Conservation (phyloP, 2,888 invertebrate species). For the Emmelina monodactyla region DNA sequence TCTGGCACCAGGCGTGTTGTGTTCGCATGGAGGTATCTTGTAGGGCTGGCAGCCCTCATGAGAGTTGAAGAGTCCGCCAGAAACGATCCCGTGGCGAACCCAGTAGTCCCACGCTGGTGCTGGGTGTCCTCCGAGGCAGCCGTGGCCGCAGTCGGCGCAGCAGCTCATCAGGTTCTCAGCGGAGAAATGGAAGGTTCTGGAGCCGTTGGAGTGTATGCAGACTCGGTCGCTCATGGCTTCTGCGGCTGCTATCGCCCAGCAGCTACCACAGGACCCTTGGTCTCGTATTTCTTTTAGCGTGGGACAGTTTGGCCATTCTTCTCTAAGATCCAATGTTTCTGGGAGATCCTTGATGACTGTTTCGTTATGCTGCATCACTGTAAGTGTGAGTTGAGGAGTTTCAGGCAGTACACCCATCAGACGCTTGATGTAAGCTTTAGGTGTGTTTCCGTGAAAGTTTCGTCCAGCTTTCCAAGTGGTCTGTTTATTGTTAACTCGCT, state of each 20-base stretch:
- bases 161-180: constrained; percentile 77
- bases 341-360: too few species aligned
- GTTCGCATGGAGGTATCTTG: background rate
- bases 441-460: too few species aligned
- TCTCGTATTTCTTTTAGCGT: constrained; percentile 76
- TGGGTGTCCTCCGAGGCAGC: background rate
- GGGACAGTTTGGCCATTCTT: constrained; percentile 77
- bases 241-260: constrained; percentile 85
- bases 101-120: background rate
- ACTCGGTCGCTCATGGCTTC: constrained; percentile 82
- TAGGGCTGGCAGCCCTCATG: background rate
- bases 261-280: constrained; percentile 82
- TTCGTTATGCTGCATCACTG: too few species aligned
- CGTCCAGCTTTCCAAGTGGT: too few species aligned
- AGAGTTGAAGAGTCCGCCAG: too few species aligned
- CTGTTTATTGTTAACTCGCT: too few species aligned
- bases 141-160: too few species aligned
- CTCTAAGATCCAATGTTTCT: constrained; percentile 39
- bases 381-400: too few species aligned
- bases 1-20: too few species aligned
- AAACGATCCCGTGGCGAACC: background rate
- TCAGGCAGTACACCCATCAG: too few species aligned
- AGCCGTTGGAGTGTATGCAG: constrained; percentile 76
- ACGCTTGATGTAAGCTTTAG: too few species aligned
- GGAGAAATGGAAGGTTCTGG: constrained; percentile 67